Conservation (phyloP, 2,113 vertebrate species). For the Otocyon megalotis region DNA sequence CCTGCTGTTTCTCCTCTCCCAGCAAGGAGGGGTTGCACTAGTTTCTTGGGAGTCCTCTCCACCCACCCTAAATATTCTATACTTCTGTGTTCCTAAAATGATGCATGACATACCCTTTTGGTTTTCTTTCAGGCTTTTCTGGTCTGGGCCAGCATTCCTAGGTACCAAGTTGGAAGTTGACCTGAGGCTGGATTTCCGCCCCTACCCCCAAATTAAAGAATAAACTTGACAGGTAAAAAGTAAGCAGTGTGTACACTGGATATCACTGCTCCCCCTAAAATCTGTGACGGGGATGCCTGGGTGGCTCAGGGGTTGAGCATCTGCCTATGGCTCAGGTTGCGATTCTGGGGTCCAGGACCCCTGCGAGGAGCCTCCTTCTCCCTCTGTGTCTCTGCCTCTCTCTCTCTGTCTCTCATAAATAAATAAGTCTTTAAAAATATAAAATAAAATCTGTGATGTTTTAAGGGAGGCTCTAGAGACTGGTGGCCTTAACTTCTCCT, state of each 20-base stretch:
- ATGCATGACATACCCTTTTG: background rate
- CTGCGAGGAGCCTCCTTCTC: too few species aligned
- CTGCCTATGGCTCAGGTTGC: too few species aligned
- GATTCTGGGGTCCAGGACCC: too few species aligned
- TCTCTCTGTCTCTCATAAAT: too few species aligned
- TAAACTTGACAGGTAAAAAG: background rate
- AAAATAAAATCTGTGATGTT: background rate
- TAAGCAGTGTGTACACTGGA: background rate
- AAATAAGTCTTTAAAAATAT: too few species aligned
- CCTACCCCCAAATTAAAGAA: background rate
- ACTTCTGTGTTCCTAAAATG: background rate
- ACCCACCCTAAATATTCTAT: background rate
- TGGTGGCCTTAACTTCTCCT: background rate
- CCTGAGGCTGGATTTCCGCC: background rate
- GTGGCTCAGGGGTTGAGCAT: too few species aligned
- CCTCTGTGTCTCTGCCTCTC: too few species aligned
- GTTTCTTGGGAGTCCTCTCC: background rate
- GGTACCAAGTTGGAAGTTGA: background rate
- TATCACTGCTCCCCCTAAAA: background rate
- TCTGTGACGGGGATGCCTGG: background rate
- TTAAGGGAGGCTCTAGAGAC: background rate
- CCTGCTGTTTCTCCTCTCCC: background rate
- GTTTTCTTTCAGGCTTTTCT: background rate
- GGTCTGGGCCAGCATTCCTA: background rate
- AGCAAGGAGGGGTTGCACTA: too few species aligned